phyloP scores from a whole-genome alignment of 2,113 vertebrate species.

The Sander vitreus region DNA sequence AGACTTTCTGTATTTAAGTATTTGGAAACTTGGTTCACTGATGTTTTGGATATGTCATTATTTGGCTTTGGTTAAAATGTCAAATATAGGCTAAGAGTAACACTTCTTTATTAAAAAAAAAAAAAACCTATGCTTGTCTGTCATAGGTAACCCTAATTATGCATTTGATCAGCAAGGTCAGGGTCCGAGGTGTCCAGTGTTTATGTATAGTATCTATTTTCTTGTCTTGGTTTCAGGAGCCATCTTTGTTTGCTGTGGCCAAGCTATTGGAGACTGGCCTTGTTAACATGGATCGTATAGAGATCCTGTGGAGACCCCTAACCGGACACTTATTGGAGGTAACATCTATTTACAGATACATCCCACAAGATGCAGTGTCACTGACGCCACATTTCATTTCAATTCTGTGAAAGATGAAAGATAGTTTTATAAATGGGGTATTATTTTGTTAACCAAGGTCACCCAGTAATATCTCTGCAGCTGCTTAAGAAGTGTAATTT shows the following conservation, averaged over 20 bases:
- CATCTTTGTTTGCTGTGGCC: slow-evolving; percentile 97
- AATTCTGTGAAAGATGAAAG: neutral
- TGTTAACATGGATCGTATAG: slow-evolving; percentile 98
- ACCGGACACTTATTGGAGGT: slow-evolving; percentile 98
- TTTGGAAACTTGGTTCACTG: neutral
- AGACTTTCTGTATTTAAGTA: neutral
- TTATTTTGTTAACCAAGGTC: neutral
- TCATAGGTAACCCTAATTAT: neutral
- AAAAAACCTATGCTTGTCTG: neutral
- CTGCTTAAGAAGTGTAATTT: neutral
- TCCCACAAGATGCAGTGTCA: neutral
- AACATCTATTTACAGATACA: slow-evolving; percentile 29
- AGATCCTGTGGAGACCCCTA: slow-evolving; percentile 97
- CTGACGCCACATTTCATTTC: neutral
- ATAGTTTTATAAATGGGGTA: neutral
- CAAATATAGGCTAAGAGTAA: neutral
- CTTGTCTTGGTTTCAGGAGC: slow-evolving; percentile 87
- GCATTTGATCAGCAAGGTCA: neutral
- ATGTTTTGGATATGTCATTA: neutral
- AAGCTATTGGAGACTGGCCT: slow-evolving; percentile 97
- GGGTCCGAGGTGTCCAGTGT: neutral
- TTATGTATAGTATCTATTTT: neutral
- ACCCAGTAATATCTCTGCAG: neutral
- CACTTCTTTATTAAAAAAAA: too few species aligned
- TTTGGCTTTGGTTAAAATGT: neutral